These are phyloP conservation scores for Cremastobaeus sp. DNA, from an alignment of 2,888 invertebrate genomes.

Conservation along the genomic window DNA sequence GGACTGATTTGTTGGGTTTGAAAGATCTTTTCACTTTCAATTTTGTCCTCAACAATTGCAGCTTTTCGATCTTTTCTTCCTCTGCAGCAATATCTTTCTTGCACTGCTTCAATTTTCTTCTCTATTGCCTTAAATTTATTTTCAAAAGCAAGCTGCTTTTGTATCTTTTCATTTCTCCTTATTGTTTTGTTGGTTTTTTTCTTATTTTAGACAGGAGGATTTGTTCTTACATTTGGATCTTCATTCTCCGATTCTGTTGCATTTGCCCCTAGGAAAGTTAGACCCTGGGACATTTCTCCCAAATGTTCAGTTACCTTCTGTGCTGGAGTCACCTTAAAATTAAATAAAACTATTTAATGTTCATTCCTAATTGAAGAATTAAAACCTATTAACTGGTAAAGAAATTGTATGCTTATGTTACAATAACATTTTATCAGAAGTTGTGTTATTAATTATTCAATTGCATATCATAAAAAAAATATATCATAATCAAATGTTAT, in stretches of 20 bases:
- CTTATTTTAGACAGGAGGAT: conserved; percentile 86
- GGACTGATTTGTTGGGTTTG: conserved; percentile 85
- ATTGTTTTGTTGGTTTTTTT: conserved; percentile 87
- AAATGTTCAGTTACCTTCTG: conserved; percentile 80
- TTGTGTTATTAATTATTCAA: no score
- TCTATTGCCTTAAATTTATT: conserved; percentile 81
- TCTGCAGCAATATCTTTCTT: conserved; percentile 80
- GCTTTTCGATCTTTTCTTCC: conserved; percentile 79
- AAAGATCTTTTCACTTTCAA: conserved; percentile 79
- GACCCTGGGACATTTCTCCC: conserved; percentile 86
- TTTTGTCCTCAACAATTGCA: conserved; percentile 80
- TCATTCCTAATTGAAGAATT: background rate
- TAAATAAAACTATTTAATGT: background rate
- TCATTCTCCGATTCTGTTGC: conserved; percentile 78
- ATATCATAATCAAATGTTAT: no score
- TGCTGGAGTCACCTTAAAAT: conserved; percentile 77
- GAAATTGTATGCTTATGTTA: background rate
- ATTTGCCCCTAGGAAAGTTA: conserved; percentile 78
- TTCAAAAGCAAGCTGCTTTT: conserved; percentile 75
- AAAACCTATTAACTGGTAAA: no score
- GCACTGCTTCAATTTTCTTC: conserved; percentile 84
- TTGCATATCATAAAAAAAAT: no score
- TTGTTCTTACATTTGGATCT: conserved; percentile 81
- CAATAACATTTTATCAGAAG: background rate
- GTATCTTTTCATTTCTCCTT: conserved; percentile 85